Evolutionary conservation across 2,888 invertebrate species (phyloP), one percentile per base, ranked within the genome.

Genomic region (Euphydryas editha): DNA sequence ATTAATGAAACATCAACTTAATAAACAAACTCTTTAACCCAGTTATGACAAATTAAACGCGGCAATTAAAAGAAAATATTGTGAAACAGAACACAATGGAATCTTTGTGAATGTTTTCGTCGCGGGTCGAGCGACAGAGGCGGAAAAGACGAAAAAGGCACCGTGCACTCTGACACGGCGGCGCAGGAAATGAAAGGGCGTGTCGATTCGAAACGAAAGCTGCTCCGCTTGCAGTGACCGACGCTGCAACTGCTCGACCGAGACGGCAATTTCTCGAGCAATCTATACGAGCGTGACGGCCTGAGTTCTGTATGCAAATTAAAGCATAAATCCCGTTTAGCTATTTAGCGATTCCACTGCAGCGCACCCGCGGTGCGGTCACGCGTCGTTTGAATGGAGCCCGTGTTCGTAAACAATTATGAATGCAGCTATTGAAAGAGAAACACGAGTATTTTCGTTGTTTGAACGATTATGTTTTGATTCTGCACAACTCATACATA

Each of bases 391-490:
- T 70, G 71, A 71, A 76, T 74, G 75, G 68, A 58, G 68, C 69
- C 39, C 8, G 74, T 69, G 70, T 73, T 73, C 69, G 68, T 70
- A 77, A 78, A 78, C 76, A 70, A 75, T 74, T 76, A 77, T 79
- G 77, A 78, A 78, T 71, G 71, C 76, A 72, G 65, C 71, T 76
- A 78, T 81, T 77, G 78, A 84, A 84, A 80, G 81, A 81, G 81
- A 84, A 83, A 54, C 54, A 36, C n/a, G 54, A 36, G 36, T 17
- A 54, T 54, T 51, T 20, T 51, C 24, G 21, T 51, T 51, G 49
- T 51, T 21, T 15, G 15, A n/a, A 24, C 8, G 49, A 20, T 51
- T 21, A 24, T 54, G 54, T 54, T 54, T 54, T 36, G 36, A 30
- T 54, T 54, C 36, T 36, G 54, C 17, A 54, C 36, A 54, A 10